A percentile compares a stretch with the other conserved stretches of the same genome.
Evolutionary conservation across 2,888 invertebrate genomes (phyloP).

Genomic region (Heterodera filipjevi): DNA sequence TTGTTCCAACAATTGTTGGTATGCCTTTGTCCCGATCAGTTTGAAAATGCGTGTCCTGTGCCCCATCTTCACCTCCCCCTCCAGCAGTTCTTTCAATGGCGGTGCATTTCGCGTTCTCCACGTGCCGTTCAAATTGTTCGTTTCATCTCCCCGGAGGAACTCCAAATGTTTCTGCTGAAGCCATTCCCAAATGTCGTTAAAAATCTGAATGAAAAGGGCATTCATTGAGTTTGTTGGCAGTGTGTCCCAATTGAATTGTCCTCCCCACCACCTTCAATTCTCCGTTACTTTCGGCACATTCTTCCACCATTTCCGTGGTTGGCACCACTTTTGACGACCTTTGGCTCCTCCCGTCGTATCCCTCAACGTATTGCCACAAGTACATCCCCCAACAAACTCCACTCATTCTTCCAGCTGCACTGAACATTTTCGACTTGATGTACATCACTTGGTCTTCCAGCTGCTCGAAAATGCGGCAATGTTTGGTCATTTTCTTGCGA

Average conservation of each 20-base stretch:
- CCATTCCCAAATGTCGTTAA: not conserved
- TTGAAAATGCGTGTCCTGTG: not conserved
- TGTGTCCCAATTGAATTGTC: too few relatives aligned
- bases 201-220: not conserved
- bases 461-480: not conserved
- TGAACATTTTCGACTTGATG: not conserved
- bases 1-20: not conserved
- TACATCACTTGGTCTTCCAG: not conserved
- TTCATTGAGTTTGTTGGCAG: too few relatives aligned
- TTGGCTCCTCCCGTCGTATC: not conserved
- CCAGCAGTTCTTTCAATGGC: not conserved
- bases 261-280: not conserved
- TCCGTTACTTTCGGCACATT: not conserved
- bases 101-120: not conserved
- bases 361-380: not conserved
- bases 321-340: not conserved
- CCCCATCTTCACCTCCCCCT: not conserved
- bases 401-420: not conserved
- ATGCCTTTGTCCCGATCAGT: not conserved
- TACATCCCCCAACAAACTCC: not conserved
- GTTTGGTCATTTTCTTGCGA: not conserved
- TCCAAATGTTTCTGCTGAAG: not conserved
- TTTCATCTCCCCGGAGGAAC: not conserved
- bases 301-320: not conserved
- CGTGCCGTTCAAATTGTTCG: not conserved